Base-by-base conservation (phyloP, 2,113 vertebrate species). In the Apteryx mantelli region DNA sequence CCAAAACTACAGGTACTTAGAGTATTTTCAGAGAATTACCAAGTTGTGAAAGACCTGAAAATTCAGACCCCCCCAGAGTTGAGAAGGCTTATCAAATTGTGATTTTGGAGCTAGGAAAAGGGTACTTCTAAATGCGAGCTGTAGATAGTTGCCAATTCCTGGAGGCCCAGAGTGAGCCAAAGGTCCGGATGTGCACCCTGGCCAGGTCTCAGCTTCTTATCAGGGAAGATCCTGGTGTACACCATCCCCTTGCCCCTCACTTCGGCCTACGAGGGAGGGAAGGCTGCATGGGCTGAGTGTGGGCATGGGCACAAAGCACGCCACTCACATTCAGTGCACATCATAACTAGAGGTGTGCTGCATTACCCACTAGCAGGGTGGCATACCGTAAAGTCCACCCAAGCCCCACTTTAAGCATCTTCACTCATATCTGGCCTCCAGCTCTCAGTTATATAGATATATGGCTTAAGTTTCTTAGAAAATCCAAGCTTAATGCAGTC, bases 291-390 rank as follows among this genome's bases (percentile, higher is more conserved):
- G 36, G 50, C 50, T 32, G 36, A 74, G 40, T 30, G 64, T 28
- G 84, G 71, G 15, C 44, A 58, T 19, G 30, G 32, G 17, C 36
- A 75, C 17, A 48, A 78, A 77, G 7, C 28, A 73, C 55, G 66
- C 36, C 8, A 4, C 15, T 66, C 32, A 4, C 0, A 0, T 13
- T 34, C 40, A 40, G 3, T 0, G 1, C 32, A 18, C 2, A 2
- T n/a, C 32, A 83, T 25, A 75, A 30, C 64, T 66, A 28, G 8
- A 61, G 22, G 6, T 14, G 34, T 36, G 22, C 58, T 77, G 19
- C 4, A 0, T 28, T 46, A 69, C 14, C 16, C 22, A 6, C 44
- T 34, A 44, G 9, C 30, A 40, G 7, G 22, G 53, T 0, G 0
- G 32, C 4, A 5, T 28, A 40, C 21, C 40, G 58, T 8, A 0